Conservation (phyloP, 2,113 vertebrate species). For the Aythya baeri region DNA sequence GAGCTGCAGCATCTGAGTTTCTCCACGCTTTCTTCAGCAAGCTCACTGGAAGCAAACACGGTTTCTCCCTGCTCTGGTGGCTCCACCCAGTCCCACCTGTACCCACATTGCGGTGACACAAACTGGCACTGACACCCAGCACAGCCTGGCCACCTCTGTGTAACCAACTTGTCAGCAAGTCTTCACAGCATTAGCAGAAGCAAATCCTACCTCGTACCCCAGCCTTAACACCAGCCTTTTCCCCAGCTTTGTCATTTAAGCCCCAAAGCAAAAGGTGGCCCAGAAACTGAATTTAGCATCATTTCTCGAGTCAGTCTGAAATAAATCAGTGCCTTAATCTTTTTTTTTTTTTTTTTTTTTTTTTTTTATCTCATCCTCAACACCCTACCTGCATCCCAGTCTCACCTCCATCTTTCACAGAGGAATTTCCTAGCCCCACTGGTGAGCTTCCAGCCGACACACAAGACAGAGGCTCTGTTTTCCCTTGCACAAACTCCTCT, state of each 20-base stretch:
- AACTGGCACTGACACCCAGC: background rate
- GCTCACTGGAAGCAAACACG: background rate
- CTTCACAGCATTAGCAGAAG: background rate
- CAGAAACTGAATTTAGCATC: background rate
- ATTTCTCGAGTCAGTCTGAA: background rate
- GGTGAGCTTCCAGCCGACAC: background rate
- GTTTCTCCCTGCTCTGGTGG: background rate
- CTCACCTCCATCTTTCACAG: background rate
- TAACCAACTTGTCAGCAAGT: background rate
- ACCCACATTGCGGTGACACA: accelerated
- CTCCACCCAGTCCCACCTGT: background rate
- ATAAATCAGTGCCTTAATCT: background rate
- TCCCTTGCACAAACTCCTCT: background rate
- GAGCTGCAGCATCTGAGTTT: background rate
- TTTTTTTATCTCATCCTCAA: background rate
- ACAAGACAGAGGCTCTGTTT: background rate
- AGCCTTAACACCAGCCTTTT: background rate
- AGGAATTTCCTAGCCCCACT: background rate
- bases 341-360: background rate
- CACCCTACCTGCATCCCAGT: background rate
- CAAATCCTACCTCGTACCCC: background rate
- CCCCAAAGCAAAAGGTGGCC: background rate
- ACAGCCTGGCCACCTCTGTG: background rate
- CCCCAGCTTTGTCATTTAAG: background rate
- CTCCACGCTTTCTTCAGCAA: background rate